Evolutionary conservation across 2,797 vertebrate genomes (phyloP), one percentile per base, ranked within the genome.

Genomic region (Hyperoplus lanceolatus): DNA sequence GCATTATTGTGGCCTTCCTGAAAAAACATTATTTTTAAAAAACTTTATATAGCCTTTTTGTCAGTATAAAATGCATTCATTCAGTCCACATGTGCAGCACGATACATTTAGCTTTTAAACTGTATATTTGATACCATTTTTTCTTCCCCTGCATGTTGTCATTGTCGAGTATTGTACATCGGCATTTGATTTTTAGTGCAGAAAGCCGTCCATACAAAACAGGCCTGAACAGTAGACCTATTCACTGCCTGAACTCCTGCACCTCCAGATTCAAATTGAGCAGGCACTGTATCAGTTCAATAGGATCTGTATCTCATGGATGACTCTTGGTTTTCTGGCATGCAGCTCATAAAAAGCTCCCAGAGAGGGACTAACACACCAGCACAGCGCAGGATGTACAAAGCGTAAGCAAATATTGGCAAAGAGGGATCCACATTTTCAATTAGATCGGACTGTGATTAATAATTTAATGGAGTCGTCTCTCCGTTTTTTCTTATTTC

Each of bases 381-480:
- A 60, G 50, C 59, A 8, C 38, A 72, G 55, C 5, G 54, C 46
- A 59, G 72, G 70, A 45, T 68, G 50, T 65, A 56, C 42, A 63
- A 77, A 73, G 49, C 63, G 48, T 70, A 58, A 39, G 43, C 81
- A 88, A 81, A 83, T 89, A 79, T 78, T 70, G 65, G 69, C 73
- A 57, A 73, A 45, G 41, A 67, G 46, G 71, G 36, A 75, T 61
- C 38, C 56, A 79, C 16, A 72, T 76, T 73, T 81, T 85, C 43
- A 87, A 81, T 81, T 75, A 85, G 56, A 64, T 80, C 59, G 16
- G 54, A 81, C 57, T n/a, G 29, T 36, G 61, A 83, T 88, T 81
- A 79, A 89, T 87, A 75, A 81, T 86, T 83, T 51, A 86, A 70
- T 70, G 12, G 50, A 67, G 63, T 76, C 43, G 3, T 81, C 38